A percentile compares a stretch with the other conserved stretches of the same genome.
These are phyloP conservation scores for Plagodis pulveraria DNA, from an alignment of 2,888 invertebrate genomes.

Conservation along the genomic window DNA sequence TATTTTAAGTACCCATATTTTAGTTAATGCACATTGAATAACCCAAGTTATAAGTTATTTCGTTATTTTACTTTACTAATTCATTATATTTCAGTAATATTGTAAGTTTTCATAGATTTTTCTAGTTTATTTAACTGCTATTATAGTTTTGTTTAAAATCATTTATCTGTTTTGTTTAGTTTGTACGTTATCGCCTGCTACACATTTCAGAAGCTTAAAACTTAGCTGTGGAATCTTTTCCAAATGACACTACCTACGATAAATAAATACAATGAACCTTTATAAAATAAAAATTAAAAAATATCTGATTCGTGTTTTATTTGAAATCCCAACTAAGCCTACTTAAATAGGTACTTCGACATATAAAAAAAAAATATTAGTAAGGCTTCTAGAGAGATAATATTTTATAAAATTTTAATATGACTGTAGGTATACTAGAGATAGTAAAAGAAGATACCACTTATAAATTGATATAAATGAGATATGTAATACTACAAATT, in stretches of 20 bases:
- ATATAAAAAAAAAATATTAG: too few species aligned
- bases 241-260: slow-evolving; percentile 81
- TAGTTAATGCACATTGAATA: slow-evolving; percentile 77
- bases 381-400: too few species aligned
- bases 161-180: slow-evolving; percentile 58
- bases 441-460: too few species aligned
- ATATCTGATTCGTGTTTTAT: slow-evolving; percentile 55
- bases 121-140: slow-evolving; percentile 18
- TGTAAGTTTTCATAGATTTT: slow-evolving; percentile 41
- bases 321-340: slow-evolving; percentile 21
- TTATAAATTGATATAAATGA: too few species aligned
- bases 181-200: slow-evolving; percentile 80
- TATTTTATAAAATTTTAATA: too few species aligned
- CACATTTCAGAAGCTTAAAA: slow-evolving; percentile 76
- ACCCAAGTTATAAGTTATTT: slow-evolving; percentile 60
- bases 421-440: too few species aligned
- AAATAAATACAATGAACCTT: slow-evolving; percentile 75
- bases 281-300: slow-evolving; percentile 73
- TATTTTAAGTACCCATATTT: slow-evolving; percentile 52
- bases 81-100: slow-evolving; percentile 47
- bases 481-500: too few species aligned
- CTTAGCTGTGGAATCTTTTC: slow-evolving; percentile 71
- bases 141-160: slow-evolving; percentile 44
- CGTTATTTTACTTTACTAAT: slow-evolving; percentile 56
- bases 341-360: not conserved